phyloP scores from a whole-genome alignment of 1,140 invertebrate species.

The Chelonus insularis region DNA sequence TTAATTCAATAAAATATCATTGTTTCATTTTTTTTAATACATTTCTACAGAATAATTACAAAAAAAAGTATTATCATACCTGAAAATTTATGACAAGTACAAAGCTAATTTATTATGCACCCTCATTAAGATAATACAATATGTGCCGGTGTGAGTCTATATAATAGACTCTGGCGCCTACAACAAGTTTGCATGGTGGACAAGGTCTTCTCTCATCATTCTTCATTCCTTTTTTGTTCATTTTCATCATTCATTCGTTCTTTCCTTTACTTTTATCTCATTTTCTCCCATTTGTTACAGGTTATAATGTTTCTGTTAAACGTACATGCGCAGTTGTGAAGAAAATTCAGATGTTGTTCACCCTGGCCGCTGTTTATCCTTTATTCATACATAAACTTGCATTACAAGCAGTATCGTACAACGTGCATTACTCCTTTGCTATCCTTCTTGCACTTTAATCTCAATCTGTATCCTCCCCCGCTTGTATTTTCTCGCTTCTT shows the following conservation, averaged over 20 bases:
- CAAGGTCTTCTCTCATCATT: constrained; percentile 1
- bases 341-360: constrained; percentile 17
- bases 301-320: not conserved
- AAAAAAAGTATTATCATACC: not conserved
- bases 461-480: not conserved
- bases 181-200: not conserved
- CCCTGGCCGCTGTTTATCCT: constrained; percentile 3
- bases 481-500: not conserved
- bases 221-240: not conserved
- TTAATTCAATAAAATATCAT: not conserved
- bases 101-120: not conserved
- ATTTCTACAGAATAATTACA: no score
- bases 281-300: not conserved
- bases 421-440: constrained; percentile 17
- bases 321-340: not conserved
- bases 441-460: constrained; percentile 7
- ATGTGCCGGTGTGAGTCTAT: no score
- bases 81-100: not conserved
- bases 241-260: not conserved
- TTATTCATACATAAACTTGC: not conserved
- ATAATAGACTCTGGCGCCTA: not conserved
- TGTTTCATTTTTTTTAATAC: no score
- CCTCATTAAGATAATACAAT: not conserved
- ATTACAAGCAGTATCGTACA: not conserved
- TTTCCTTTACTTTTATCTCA: not conserved